Conservation (phyloP, 1,140 invertebrate species). For the Pseudomyrmex dendroicus region DNA sequence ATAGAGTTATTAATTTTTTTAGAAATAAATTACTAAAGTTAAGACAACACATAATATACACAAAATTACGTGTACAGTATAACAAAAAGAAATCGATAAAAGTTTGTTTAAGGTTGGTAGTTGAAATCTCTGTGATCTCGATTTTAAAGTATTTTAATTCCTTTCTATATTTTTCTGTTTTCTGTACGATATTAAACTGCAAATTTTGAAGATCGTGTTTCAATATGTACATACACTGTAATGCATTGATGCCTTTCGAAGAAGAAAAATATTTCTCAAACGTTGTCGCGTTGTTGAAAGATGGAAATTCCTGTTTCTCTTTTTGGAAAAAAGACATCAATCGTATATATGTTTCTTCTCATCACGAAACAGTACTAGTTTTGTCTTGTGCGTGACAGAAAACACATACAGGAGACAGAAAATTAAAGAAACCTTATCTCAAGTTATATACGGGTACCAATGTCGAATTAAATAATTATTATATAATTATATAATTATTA, state of each 20-base stretch:
- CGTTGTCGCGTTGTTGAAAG: too few relatives aligned
- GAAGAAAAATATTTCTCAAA: too few relatives aligned
- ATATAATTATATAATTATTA: too few relatives aligned
- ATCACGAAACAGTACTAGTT: not conserved
- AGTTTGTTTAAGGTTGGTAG: not conserved
- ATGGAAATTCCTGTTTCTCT: too few relatives aligned
- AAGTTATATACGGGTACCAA: slow-evolving; percentile 26
- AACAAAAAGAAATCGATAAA: not conserved
- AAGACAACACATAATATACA: not conserved
- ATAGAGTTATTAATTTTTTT: slow-evolving; percentile 30
- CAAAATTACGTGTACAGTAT: too few relatives aligned
- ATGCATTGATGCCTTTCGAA: too few relatives aligned
- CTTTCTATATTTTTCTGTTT: not conserved
- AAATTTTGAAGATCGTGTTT: not conserved
- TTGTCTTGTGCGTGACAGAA: slow-evolving; percentile 2
- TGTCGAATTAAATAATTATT: slow-evolving; percentile 7
- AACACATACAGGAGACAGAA: not conserved
- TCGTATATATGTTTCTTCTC: too few relatives aligned
- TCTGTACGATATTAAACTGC: too few relatives aligned
- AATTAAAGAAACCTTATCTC: slow-evolving; percentile 28
- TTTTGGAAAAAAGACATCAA: too few relatives aligned
- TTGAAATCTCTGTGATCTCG: not conserved
- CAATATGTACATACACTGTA: too few relatives aligned
- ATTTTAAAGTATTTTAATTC: slow-evolving; percentile 18
- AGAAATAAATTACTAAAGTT: slow-evolving; percentile 24